Conservation (phyloP, 2,113 vertebrate genomes). For the Cebidichthys violaceus region DNA sequence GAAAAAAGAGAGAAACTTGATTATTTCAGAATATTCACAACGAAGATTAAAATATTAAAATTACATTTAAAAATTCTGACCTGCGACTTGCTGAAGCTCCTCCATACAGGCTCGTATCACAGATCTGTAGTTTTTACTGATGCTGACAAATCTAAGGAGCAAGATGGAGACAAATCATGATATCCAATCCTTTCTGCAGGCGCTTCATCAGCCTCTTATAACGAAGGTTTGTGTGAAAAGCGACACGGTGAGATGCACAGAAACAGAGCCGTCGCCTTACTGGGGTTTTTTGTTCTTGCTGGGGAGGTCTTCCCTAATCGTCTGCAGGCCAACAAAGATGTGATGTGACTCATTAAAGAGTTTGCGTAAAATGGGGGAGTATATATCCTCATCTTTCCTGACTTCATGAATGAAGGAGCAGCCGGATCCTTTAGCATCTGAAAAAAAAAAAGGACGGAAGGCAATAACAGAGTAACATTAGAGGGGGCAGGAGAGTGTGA, state of each 20-base stretch:
- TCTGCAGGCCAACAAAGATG: slow-evolving; percentile 94
- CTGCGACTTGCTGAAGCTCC: slow-evolving; percentile 91
- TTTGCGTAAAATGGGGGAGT: slow-evolving; percentile 92
- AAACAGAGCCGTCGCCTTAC: slow-evolving; percentile 64
- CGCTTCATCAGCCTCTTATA: background rate
- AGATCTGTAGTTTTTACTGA: slow-evolving; percentile 97
- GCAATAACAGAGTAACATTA: no score
- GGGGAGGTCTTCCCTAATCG: slow-evolving; percentile 87
- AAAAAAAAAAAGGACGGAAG: background rate
- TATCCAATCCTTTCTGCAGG: background rate
- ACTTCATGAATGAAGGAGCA: slow-evolving; percentile 85
- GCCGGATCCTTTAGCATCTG: slow-evolving; percentile 62
- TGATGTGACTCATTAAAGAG: slow-evolving; percentile 98
- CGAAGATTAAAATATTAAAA: background rate
- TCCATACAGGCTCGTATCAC: slow-evolving; percentile 96
- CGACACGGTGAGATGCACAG: background rate
- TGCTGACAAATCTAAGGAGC: slow-evolving; percentile 89
- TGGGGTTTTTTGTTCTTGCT: slow-evolving; percentile 88
- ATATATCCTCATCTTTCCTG: slow-evolving; percentile 91
- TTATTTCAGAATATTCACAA: background rate
- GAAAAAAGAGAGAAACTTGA: slow-evolving; percentile 46
- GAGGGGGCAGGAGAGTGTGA: background rate
- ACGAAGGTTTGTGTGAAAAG: background rate
- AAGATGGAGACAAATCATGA: slow-evolving; percentile 16
- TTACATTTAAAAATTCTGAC: slow-evolving; percentile 70